Conservation (phyloP, 2,113 vertebrate genomes). For the Coptodon bakossiorum region DNA sequence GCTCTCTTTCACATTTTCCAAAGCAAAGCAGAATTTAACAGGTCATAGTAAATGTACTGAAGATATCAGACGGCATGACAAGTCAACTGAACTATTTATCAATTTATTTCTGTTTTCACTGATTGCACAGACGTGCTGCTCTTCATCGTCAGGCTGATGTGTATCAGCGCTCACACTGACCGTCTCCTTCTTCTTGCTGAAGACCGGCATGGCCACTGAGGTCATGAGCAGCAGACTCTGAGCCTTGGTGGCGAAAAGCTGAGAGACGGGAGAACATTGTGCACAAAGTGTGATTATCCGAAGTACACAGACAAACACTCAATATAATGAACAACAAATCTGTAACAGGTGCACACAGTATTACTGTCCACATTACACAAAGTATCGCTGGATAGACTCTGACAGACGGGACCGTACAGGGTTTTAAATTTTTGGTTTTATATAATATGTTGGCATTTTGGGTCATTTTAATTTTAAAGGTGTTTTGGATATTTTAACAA, state of each 20-base stretch:
- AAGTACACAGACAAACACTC: neutral
- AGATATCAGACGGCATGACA: neutral
- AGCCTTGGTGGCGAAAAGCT: slow-evolving; percentile 86
- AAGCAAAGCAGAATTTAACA: neutral
- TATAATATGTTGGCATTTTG: neutral
- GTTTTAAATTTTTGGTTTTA: neutral
- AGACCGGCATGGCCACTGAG: slow-evolving; percentile 95
- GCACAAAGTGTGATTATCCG: neutral
- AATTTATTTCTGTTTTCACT: neutral
- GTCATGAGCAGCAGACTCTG: slow-evolving; percentile 91
- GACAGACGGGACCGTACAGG: neutral
- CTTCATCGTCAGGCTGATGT: neutral
- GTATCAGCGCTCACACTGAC: slow-evolving; percentile 62
- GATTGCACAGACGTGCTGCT: too few species aligned
- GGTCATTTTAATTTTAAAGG: neutral
- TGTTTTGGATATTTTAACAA: neutral
- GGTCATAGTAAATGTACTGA: neutral
- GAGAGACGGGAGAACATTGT: neutral
- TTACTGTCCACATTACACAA: neutral
- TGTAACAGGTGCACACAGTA: neutral
- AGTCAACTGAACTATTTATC: neutral
- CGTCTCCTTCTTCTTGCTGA: slow-evolving; percentile 98
- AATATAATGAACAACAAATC: neutral
- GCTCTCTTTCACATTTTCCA: neutral
- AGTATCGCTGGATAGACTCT: neutral